Evolutionary conservation across 2,888 invertebrate genomes (phyloP).

Genomic region (Lochmaea capreae): DNA sequence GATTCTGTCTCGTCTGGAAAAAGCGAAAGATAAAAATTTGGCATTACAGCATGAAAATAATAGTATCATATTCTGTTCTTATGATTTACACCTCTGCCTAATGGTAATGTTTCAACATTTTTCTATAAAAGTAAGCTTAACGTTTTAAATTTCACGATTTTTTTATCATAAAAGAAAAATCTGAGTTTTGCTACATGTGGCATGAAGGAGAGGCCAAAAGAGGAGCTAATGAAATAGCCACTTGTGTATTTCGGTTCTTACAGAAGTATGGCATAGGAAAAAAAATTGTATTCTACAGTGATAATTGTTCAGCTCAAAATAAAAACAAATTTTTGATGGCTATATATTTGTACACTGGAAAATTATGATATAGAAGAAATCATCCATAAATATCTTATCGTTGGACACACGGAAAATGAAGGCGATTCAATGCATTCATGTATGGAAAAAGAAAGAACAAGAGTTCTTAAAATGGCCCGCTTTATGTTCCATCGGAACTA

Average conservation of each 20-base stretch:
- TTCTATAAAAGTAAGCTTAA: conserved; percentile 53
- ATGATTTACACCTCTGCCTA: conserved; percentile 47
- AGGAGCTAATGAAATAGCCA: conserved; percentile 52
- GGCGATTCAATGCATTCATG: too few species aligned
- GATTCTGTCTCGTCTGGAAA: too few species aligned
- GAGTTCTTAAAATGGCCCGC: neutral
- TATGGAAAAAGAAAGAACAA: neutral
- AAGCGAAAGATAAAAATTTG: too few species aligned
- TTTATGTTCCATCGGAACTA: neutral
- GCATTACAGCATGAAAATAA: too few species aligned
- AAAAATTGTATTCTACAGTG: too few species aligned
- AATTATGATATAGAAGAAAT: neutral
- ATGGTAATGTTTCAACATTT: conserved; percentile 42
- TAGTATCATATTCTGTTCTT: too few species aligned
- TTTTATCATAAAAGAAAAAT: conserved; percentile 31
- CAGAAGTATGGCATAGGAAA: too few species aligned
- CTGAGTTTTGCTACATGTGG: conserved; percentile 51
- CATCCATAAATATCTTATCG: neutral
- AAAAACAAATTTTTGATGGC: neutral
- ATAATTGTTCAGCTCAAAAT: too few species aligned
- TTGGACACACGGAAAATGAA: neutral
- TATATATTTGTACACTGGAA: neutral
- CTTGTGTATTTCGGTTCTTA: conserved; percentile 40
- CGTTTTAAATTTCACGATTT: conserved; percentile 16
- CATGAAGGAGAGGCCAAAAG: conserved; percentile 54